Evolutionary conservation across 2,797 vertebrate genomes (phyloP), one percentile per base, ranked within the genome.

Genomic region (Mus caroli): DNA sequence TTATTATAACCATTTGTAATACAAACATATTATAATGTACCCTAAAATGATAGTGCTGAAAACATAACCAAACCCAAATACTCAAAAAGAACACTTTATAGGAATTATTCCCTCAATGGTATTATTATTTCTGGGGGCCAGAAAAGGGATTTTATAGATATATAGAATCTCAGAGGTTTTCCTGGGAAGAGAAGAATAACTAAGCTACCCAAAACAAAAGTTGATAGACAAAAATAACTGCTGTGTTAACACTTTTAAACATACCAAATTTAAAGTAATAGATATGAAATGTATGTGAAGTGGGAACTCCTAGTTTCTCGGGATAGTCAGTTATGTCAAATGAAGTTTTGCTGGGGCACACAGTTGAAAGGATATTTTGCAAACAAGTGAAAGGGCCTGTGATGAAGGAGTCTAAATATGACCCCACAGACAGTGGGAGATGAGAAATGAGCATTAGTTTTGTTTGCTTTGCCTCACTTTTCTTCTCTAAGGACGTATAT

Each of bases 1-100:
- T 97, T 96, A 93, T 91, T 97, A 92, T 78, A 50, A 71, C 64
- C 91, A 94, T 86, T 40, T 97, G 91, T 54, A 97, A 98, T 98
- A 56, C 56, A 89, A 93, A 92, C 97, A 93, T 97, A 85, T 88
- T 90, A 92, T 54, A 50, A 96, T 3, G 3, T 76, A 90, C 92
- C 80, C 96, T 46, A 67, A 62, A 26, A 62, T 62, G 24, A 62
- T 26, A 26, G 97, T 97, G 85, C 71, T 97, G 96, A 91, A 97
- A 96, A 17, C 2, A 78, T 34, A 50, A 64, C 20, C 9, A 50
- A 77, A 64, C 78, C 40, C 14, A 62, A 83, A 46, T 13, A 95
- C 31, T 34, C 14, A n/a, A 69, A 69, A 97, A 95, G 97, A 96
- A 97, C 67, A 88, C 17, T 96, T 96, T 73, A 92, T 22, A 34